These are phyloP conservation scores for Cladopsammia gracilis DNA, from an alignment of 64 coral and sea anemone species.

Conservation along the genomic window DNA sequence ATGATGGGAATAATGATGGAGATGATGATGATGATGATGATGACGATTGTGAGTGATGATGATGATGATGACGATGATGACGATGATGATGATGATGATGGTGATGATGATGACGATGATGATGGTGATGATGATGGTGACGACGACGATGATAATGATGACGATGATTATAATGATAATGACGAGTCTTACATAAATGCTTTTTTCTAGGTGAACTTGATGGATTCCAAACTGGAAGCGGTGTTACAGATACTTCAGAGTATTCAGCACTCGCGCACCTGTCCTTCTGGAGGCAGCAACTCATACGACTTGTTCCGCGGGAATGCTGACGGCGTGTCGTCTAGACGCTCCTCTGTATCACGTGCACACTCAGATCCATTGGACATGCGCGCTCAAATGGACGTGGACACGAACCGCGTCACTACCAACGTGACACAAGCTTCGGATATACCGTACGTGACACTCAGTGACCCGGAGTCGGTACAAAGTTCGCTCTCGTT, in stretches of 20 bases:
- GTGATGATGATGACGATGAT: no score
- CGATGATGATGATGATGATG: no score
- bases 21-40: no score
- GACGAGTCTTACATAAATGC: no score
- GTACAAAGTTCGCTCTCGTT: background rate
- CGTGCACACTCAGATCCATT: constrained; percentile 33
- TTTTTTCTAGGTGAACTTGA: constrained; percentile 1
- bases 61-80: no score
- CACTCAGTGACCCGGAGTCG: constrained; percentile 36
- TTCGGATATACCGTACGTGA: constrained; percentile 39
- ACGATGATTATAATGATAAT: no score
- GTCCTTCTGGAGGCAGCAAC: constrained; percentile 30
- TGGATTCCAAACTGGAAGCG: constrained; percentile 30
- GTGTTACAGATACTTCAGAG: constrained; percentile 18
- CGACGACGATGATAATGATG: no score
- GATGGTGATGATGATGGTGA: no score
- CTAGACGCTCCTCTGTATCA: constrained; percentile 26
- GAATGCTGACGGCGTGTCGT: constrained; percentile 27
- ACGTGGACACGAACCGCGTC: background rate
- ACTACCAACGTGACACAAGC: background rate
- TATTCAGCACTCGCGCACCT: constrained; percentile 1
- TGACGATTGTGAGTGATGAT: no score
- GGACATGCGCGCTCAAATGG: constrained; percentile 2
- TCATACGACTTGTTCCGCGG: constrained; percentile 28
- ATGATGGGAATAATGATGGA: no score